phyloP scores from a whole-genome alignment of 2,888 invertebrate species.

The Acrocyrtus sp. region DNA sequence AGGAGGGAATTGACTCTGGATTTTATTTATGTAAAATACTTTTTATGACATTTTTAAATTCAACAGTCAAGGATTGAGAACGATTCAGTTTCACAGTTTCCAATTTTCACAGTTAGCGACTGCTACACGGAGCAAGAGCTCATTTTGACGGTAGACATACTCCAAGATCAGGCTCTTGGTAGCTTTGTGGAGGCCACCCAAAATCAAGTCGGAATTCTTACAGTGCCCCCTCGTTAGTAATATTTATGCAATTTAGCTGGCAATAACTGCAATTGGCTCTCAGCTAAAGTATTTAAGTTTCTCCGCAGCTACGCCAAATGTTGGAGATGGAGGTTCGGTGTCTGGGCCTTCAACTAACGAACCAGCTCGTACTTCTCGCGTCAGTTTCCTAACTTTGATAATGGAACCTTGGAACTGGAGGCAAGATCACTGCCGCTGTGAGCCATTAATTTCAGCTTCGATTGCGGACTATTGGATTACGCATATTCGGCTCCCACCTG shows the following conservation, averaged over 20 bases:
- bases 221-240: conserved; percentile 37
- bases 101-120: conserved; percentile 46
- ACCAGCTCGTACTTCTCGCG: not conserved
- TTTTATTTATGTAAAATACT: conserved; percentile 51
- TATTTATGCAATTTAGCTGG: not conserved
- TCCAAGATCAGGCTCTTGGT: conserved; percentile 33
- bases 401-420: conserved; percentile 53
- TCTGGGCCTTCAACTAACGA: not conserved
- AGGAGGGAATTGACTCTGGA: conserved; percentile 44
- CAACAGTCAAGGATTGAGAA: not conserved
- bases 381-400: conserved; percentile 1
- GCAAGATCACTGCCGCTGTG: conserved; percentile 15
- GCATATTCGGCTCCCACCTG: conserved; percentile 40
- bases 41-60: not conserved
- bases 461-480: conserved; percentile 25
- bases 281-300: not conserved
- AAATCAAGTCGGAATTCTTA: not conserved
- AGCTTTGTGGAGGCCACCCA: conserved; percentile 13
- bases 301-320: conserved; percentile 19
- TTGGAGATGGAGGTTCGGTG: not conserved
- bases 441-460: conserved; percentile 24
- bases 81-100: not conserved
- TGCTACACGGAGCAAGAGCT: conserved; percentile 54
- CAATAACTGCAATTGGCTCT: not conserved
- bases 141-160: conserved; percentile 32